Evolutionary conservation across 1,140 invertebrate species (phyloP).

Genomic region (Chrysomallon squamiferum): DNA sequence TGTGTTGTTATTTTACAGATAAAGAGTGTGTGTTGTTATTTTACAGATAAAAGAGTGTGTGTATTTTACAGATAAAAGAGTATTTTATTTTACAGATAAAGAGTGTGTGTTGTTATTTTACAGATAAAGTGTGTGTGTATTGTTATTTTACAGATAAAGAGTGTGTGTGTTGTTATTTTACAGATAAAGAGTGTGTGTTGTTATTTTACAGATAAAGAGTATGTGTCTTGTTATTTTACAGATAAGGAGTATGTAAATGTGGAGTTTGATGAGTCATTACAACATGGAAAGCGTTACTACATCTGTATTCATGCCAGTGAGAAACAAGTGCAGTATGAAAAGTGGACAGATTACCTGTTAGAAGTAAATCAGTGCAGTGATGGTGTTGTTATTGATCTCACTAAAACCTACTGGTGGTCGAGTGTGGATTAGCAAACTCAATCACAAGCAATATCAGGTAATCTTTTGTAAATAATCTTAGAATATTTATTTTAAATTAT

Average conservation of each 20-base stretch:
- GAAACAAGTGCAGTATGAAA: conserved; percentile 20
- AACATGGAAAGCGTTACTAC: conserved; percentile 36
- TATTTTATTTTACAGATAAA: too few relatives aligned
- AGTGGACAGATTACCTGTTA: conserved; percentile 25
- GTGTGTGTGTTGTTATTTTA: too few relatives aligned
- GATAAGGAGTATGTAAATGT: conserved; percentile 6
- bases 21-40: too few relatives aligned
- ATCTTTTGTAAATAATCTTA: not conserved
- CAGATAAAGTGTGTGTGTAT: too few relatives aligned
- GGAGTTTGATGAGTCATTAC: conserved; percentile 4
- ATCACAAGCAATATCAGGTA: conserved; percentile 23
- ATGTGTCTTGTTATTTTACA: not conserved
- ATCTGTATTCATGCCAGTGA: conserved; percentile 37
- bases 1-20: too few relatives aligned
- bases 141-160: too few relatives aligned
- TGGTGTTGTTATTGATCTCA: conserved; percentile 40
- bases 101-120: too few relatives aligned
- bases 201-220: too few relatives aligned
- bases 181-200: too few relatives aligned
- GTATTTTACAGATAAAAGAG: too few relatives aligned
- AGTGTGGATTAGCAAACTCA: conserved; percentile 30
- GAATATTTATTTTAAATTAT: not conserved
- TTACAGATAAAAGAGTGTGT: too few relatives aligned
- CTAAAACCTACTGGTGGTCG: conserved; percentile 25
- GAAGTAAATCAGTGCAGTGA: conserved; percentile 36